Conservation (phyloP, 2,888 invertebrate species). For the Metacarcinus magister region DNA sequence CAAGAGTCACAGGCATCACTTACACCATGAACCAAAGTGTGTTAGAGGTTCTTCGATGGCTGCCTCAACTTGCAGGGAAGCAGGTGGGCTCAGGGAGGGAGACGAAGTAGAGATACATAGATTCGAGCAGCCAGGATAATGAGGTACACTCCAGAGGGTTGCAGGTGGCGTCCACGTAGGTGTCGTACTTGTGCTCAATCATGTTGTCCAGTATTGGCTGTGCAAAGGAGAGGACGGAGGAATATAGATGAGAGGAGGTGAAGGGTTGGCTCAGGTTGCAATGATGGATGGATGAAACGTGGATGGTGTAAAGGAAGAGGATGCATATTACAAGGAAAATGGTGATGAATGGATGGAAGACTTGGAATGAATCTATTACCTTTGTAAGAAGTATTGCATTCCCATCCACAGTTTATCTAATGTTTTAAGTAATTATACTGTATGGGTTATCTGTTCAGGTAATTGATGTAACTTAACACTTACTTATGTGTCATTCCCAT, state of each 20-base stretch:
- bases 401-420: not conserved
- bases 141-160: not conserved
- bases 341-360: not conserved
- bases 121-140: not conserved
- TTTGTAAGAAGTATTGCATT: not conserved
- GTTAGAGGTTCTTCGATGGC: not conserved
- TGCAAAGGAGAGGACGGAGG: not conserved
- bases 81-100: not conserved
- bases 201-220: conserved; percentile 38
- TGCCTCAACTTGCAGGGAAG: not conserved
- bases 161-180: conserved; percentile 6
- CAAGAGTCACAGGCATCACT: not conserved
- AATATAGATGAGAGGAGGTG: too few species aligned
- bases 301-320: not conserved
- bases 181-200: not conserved
- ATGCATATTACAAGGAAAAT: not conserved
- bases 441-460: not conserved
- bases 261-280: not conserved
- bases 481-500: not conserved
- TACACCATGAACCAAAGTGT: not conserved
- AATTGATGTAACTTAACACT: not conserved
- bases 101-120: not conserved
- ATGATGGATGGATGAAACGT: not conserved
- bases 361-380: not conserved
- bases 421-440: not conserved